These are phyloP conservation scores for Theocolax elegans DNA, from an alignment of 1,140 invertebrate genomes.

Conservation along the genomic window DNA sequence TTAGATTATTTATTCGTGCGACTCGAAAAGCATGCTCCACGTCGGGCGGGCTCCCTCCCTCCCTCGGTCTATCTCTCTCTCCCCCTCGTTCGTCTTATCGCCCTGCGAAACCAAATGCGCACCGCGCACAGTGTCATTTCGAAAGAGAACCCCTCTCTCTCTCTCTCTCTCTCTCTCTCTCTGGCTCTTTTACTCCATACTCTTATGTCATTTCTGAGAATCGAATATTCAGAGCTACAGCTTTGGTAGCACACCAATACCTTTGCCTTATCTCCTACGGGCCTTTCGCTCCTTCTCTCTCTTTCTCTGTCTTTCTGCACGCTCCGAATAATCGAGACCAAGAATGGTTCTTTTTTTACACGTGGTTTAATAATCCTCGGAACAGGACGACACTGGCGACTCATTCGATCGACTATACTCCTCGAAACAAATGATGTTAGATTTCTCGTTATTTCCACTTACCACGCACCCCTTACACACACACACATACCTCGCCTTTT, in stretches of 20 bases:
- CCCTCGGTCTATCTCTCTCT: neutral
- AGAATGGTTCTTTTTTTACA: neutral
- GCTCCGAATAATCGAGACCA: conserved; percentile 21
- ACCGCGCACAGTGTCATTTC: conserved; percentile 40
- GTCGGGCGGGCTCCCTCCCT: neutral
- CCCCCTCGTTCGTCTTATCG: neutral
- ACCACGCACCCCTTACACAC: too few species aligned
- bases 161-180: conserved; percentile 5
- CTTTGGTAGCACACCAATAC: too few species aligned
- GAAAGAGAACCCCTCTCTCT: conserved; percentile 28
- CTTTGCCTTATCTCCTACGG: too few species aligned
- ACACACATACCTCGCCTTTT: too few species aligned
- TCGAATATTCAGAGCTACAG: conserved; percentile 25
- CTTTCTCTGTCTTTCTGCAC: conserved; percentile 15
- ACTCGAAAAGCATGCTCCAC: conserved; percentile 22
- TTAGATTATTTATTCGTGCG: conserved; percentile 38
- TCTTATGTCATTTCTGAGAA: conserved; percentile 27
- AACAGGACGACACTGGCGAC: neutral
- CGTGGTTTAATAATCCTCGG: too few species aligned
- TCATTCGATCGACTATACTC: conserved; percentile 10
- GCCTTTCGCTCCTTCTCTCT: conserved; percentile 21
- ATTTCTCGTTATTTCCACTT: neutral
- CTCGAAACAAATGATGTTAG: conserved; percentile 2
- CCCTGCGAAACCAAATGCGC: conserved; percentile 5
- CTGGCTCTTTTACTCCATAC: neutral